Conservation (phyloP, 2,113 vertebrate species). For the Trichomycterus rosablanca region DNA sequence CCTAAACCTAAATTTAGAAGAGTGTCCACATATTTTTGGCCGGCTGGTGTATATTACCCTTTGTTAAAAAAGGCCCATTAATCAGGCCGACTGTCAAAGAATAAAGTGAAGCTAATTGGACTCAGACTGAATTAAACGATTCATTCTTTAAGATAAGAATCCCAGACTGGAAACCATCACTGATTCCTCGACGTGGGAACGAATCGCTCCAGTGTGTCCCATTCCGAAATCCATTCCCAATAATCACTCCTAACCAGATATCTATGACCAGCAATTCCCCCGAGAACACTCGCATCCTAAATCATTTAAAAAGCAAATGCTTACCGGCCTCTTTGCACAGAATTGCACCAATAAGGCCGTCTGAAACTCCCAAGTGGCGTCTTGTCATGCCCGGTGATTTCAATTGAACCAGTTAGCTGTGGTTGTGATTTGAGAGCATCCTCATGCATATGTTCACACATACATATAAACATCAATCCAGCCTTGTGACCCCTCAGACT, state of each 20-base stretch:
- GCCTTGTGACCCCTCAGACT: conserved; percentile 48
- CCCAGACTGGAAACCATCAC: background rate
- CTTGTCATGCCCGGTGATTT: conserved; percentile 39
- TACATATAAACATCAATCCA: conserved; percentile 8
- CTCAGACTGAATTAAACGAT: no score
- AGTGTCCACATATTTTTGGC: no score
- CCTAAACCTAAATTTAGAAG: no score
- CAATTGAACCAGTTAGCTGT: conserved; percentile 30
- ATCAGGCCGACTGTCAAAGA: no score
- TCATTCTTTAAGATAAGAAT: background rate
- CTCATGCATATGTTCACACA: conserved; percentile 12
- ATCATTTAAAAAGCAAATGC: conserved; percentile 28
- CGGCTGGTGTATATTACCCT: no score
- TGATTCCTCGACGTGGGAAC: conserved; percentile 21
- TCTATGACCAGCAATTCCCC: conserved; percentile 29
- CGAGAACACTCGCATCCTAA: conserved; percentile 21
- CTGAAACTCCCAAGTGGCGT: conserved; percentile 25
- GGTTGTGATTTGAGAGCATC: conserved; percentile 32
- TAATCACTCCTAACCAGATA: conserved; percentile 24
- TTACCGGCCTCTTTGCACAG: conserved; percentile 14
- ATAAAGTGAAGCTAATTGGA: no score
- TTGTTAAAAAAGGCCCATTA: no score
- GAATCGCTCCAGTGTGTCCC: conserved; percentile 1
- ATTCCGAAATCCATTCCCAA: conserved; percentile 6
- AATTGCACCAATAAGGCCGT: conserved; percentile 4